Conservation (phyloP, 2,888 invertebrate genomes). For the Thyatira batis region DNA sequence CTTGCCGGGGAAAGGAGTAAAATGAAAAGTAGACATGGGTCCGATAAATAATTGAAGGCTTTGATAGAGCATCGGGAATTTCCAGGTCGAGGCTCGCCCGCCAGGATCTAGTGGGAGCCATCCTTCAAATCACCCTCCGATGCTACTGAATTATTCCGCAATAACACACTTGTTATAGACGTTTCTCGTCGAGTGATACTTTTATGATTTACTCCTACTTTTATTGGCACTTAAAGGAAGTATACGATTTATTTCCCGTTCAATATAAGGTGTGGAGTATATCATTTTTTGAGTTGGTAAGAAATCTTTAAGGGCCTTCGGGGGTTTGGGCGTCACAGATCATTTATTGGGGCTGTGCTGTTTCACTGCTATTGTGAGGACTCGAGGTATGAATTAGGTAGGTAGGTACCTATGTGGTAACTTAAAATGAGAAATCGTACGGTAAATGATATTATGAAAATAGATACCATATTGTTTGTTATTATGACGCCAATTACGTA, state of each 20-base stretch:
- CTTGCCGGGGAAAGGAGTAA: slow-evolving; percentile 72
- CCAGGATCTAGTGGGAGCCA: slow-evolving; percentile 73
- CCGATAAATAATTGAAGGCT: slow-evolving; percentile 82
- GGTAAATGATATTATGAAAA: no score
- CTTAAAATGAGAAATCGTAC: no score
- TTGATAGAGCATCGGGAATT: slow-evolving; percentile 77
- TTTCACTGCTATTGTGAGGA: background rate
- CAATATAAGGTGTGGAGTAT: slow-evolving; percentile 78
- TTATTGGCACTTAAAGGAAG: slow-evolving; percentile 82
- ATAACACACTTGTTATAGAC: slow-evolving; percentile 83
- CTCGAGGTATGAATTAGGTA: no score
- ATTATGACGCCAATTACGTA: no score
- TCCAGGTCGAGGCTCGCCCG: slow-evolving; percentile 62
- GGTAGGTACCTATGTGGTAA: no score
- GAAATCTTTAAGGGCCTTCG: slow-evolving; percentile 60
- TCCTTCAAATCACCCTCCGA: slow-evolving; percentile 74
- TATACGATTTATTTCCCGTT: slow-evolving; percentile 81
- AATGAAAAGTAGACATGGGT: slow-evolving; percentile 82
- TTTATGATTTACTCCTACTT: slow-evolving; percentile 82
- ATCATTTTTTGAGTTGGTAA: slow-evolving; percentile 74
- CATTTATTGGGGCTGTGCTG: slow-evolving; percentile 42
- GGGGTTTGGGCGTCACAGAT: slow-evolving; percentile 64
- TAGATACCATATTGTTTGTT: no score
- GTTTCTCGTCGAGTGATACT: slow-evolving; percentile 79
- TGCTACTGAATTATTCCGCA: slow-evolving; percentile 80